Evolutionary conservation across 2,888 invertebrate species (phyloP).

Genomic region (Reticulitermes lucifugus): DNA sequence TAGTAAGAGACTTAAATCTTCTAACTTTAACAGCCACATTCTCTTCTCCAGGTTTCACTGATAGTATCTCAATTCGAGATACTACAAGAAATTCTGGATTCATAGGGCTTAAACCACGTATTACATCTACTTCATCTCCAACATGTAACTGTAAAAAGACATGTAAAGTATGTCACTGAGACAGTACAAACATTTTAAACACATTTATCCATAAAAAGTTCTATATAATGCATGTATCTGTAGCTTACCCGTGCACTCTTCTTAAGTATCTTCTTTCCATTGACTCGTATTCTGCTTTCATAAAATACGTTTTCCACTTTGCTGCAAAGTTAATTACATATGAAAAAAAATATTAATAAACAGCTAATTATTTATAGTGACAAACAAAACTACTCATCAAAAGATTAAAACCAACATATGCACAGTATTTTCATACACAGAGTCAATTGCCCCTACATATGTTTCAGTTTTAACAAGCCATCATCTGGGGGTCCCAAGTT

Average conservation of each 20-base stretch:
- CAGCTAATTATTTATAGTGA: too few species aligned
- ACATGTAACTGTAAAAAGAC: slow-evolving; percentile 67
- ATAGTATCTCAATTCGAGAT: slow-evolving; percentile 75
- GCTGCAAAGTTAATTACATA: slow-evolving; percentile 65
- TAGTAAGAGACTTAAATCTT: slow-evolving; percentile 75
- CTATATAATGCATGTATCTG: neutral
- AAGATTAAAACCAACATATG: too few species aligned
- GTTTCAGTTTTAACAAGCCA: too few species aligned
- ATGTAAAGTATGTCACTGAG: slow-evolving; percentile 27
- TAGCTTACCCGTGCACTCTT: slow-evolving; percentile 76
- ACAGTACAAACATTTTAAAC: neutral
- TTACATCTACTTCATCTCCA: slow-evolving; percentile 84
- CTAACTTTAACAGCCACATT: slow-evolving; percentile 71
- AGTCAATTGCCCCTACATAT: too few species aligned
- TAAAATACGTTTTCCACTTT: slow-evolving; percentile 86
- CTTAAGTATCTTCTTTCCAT: slow-evolving; percentile 80
- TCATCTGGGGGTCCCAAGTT: too few species aligned
- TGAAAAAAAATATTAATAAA: neutral
- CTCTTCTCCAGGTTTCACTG: slow-evolving; percentile 68
- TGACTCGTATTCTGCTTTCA: slow-evolving; percentile 82
- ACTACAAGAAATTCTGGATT: slow-evolving; percentile 79
- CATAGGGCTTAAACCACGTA: slow-evolving; percentile 73
- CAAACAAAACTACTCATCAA: too few species aligned
- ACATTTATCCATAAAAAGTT: neutral
- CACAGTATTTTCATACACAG: too few species aligned